Evolutionary conservation across 2,888 invertebrate species (phyloP).

Genomic region (Aphidius colemani): DNA sequence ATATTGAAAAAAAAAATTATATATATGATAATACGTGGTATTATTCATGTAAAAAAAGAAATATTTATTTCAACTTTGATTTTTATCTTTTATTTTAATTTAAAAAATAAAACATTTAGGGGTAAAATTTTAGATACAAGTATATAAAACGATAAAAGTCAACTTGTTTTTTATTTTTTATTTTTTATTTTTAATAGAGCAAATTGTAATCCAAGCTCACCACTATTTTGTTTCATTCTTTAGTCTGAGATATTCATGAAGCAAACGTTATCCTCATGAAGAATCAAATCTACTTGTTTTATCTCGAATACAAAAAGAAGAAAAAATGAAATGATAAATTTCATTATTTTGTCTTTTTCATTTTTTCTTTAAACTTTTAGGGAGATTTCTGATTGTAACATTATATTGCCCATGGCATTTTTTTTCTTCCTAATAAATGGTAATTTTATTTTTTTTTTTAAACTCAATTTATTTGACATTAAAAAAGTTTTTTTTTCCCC

Average conservation of each 20-base stretch:
- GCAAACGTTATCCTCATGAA: constrained; percentile 11
- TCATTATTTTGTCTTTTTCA: constrained; percentile 28
- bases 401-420: no score
- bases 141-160: constrained; percentile 4
- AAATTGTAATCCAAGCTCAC: not conserved
- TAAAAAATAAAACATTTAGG: not conserved
- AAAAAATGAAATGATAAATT: constrained; percentile 25
- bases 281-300: constrained; percentile 26
- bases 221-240: no score
- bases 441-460: no score
- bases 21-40: not conserved
- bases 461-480: no score
- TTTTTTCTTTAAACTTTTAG: constrained; percentile 29
- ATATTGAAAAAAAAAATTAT: not conserved
- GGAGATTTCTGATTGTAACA: not conserved
- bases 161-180: constrained; percentile 3
- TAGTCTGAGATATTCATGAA: constrained; percentile 18
- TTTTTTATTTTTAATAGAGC: not conserved
- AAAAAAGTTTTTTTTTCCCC: no score
- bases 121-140: not conserved
- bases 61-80: constrained; percentile 1
- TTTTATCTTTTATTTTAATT: constrained; percentile 2
- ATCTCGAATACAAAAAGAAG: constrained; percentile 27
- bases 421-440: no score
- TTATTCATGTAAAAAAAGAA: not conserved